Conservation (phyloP, 2,888 invertebrate genomes). For the Scaptomyza caliginosa region DNA sequence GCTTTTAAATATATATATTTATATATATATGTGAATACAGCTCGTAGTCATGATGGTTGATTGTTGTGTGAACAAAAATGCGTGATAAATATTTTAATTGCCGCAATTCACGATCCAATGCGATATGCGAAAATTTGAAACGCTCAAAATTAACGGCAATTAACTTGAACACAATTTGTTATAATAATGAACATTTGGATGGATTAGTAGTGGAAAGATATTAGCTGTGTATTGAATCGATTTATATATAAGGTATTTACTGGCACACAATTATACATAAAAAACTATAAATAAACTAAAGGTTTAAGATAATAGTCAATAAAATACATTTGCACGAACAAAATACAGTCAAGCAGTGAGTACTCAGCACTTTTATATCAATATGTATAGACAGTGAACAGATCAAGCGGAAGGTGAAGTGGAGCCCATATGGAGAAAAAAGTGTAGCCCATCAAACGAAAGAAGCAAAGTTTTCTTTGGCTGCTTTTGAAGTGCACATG, state of each 20-base stretch:
- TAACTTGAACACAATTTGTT: constrained; percentile 40
- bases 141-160: constrained; percentile 61
- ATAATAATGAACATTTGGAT: constrained; percentile 43
- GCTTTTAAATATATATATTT: constrained; percentile 42
- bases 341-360: no score
- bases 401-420: not conserved
- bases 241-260: no score
- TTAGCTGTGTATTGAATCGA: constrained; percentile 5
- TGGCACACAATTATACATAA: no score
- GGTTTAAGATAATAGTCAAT: no score
- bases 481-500: constrained; percentile 65
- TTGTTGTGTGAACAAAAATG: constrained; percentile 52
- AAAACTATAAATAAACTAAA: no score
- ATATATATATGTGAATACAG: constrained; percentile 15
- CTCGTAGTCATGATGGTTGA: constrained; percentile 54
- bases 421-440: constrained; percentile 22
- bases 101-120: constrained; percentile 56
- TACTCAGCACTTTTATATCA: constrained; percentile 51
- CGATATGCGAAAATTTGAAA: constrained; percentile 58
- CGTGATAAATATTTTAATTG: constrained; percentile 73
- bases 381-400: constrained; percentile 25
- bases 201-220: constrained; percentile 23
- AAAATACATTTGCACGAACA: constrained; percentile 62
- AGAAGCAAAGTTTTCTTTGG: constrained; percentile 51
- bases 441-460: constrained; percentile 40